Evolutionary conservation across 2,113 vertebrate species (phyloP).

Genomic region (Phycodurus eques): DNA sequence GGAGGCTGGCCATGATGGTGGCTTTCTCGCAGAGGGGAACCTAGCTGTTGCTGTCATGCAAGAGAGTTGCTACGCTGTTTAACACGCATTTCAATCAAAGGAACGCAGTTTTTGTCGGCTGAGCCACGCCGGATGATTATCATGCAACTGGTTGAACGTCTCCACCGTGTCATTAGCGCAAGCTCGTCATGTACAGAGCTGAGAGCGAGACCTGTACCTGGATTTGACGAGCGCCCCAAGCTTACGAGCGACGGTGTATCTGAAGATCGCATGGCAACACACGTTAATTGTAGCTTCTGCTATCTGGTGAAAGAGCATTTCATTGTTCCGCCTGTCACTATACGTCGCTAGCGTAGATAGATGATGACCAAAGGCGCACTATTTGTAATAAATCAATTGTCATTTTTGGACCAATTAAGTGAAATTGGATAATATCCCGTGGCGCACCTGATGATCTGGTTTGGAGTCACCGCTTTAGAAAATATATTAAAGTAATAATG

Average conservation of each 20-base stretch:
- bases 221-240: no score
- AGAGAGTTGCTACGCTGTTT: constrained; percentile 41
- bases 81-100: constrained; percentile 18
- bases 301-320: no score
- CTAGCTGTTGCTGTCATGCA: constrained; percentile 15
- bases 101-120: constrained; percentile 25
- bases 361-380: no score
- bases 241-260: no score
- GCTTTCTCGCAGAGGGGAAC: constrained; percentile 37
- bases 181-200: not conserved
- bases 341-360: no score
- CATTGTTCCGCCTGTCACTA: no score
- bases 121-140: constrained; percentile 29
- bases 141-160: constrained; percentile 37
- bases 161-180: constrained; percentile 2
- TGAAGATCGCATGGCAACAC: no score
- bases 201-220: not conserved
- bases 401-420: no score
- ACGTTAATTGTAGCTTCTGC: no score
- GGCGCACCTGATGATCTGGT: not conserved
- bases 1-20: constrained; percentile 62
- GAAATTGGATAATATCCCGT: no score
- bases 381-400: no score
- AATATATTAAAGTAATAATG: not conserved
- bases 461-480: not conserved